Base-by-base conservation (phyloP, 1,140 invertebrate species). In the Drosophila sp. region DNA sequence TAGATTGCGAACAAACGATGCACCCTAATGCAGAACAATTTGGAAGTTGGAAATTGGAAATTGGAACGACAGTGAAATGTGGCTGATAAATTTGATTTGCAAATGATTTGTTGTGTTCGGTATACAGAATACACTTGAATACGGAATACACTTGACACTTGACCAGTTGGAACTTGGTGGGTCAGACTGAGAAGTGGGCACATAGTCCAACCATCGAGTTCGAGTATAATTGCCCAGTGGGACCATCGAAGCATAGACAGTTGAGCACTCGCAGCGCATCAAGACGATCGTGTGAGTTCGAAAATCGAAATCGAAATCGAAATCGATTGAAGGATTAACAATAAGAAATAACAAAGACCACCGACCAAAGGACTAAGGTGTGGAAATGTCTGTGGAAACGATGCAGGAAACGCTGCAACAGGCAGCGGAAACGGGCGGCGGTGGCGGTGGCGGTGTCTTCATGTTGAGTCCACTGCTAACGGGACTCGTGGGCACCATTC, bases 381-480 rank as follows among this genome's bases (percentile, higher is more conserved):
- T n/a, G n/a, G n/a, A n/a, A n/a, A 76, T 91, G 90, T 79, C 90
- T 41, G 80, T 79, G 63, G 89, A 91, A 61, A 89, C 80, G 62
- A 77, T 91, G 54, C 75, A 90, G 71, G 81, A 90, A 71, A 79
- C 76, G 40, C 57, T 89, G 57, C 59, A 77, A 36, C 78, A 90
- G 57, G 74, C 71, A 27, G 72, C 73, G 13, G 46, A n/a, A 77
- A 36, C 78, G 89, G 57, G 74, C 71, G 18, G 72, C 73, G 13
- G 46, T n/a, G n/a, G 51, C 11, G 34, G 58, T 7, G 62, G 58
- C 11, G 56, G 76, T 9, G 62, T 70, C 2, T 54, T 86, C n/a
- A 38, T 66, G 3, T 14, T 77, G 21, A 80, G 75, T 13, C 90
- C 91, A 5, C 43, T 92, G 51, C 50, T 89, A 13, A 87, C 90